phyloP scores from a whole-genome alignment of 2,797 vertebrate species.

The Orientallactaga sibirica region DNA sequence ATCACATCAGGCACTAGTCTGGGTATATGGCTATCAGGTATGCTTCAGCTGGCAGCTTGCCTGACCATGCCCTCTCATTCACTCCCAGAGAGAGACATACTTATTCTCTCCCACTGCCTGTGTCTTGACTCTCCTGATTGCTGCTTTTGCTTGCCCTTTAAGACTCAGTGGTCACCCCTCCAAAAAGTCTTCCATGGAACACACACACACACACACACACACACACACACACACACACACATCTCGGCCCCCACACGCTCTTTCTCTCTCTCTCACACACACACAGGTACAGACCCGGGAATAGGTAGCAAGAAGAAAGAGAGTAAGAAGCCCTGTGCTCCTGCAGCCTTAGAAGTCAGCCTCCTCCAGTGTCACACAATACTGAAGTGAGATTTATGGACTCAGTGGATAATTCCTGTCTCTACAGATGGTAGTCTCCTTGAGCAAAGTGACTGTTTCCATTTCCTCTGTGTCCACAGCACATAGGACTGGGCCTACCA shows the following conservation, averaged over 20 bases:
- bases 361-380: not conserved
- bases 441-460: not conserved
- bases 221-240: not conserved
- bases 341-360: not conserved
- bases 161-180: not conserved
- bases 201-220: not conserved
- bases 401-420: not conserved
- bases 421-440: not conserved
- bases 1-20: not conserved
- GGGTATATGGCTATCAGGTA: not conserved
- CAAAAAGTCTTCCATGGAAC: not conserved
- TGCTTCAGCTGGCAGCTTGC: not conserved
- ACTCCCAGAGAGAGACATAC: rapidly evolving
- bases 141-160: not conserved
- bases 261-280: not conserved
- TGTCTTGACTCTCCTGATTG: not conserved
- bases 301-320: not conserved
- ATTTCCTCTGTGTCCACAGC: not conserved
- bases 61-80: rapidly evolving
- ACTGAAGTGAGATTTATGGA: not conserved
- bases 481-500: not conserved
- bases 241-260: too few relatives aligned
- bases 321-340: not conserved
- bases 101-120: rapidly evolving
- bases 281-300: not conserved